Conservation (phyloP, 92 coral and sea anemone species). For the Phenganax stokvisi region DNA sequence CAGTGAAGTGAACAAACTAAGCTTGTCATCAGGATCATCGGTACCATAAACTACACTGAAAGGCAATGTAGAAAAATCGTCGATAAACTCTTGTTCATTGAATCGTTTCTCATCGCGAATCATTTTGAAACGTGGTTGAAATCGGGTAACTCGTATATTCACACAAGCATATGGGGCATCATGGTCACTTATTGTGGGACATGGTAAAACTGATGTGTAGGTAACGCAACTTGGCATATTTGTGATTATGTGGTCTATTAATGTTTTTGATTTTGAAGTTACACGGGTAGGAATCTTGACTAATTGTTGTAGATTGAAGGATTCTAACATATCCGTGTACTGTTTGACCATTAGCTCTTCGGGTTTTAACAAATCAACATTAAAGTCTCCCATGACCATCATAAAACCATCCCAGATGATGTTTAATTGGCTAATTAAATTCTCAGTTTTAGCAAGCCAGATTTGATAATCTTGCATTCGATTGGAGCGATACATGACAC, state of each 20-base stretch:
- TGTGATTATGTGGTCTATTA: slow-evolving; percentile 30
- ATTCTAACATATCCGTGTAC: slow-evolving; percentile 7
- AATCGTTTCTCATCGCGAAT: slow-evolving; percentile 28
- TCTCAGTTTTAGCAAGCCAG: slow-evolving; percentile 18
- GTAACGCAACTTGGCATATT: slow-evolving; percentile 26
- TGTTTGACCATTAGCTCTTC: slow-evolving; percentile 16
- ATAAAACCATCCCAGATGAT: not conserved
- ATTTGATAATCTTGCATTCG: slow-evolving; percentile 1
- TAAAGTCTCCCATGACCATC: not conserved
- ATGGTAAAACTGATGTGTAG: slow-evolving; percentile 23
- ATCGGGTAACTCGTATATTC: slow-evolving; percentile 31
- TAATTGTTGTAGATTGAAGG: slow-evolving; percentile 12
- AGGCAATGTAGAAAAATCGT: slow-evolving; percentile 2
- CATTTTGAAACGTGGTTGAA: slow-evolving; percentile 28
- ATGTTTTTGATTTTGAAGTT: slow-evolving; percentile 25
- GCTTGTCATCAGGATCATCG: not conserved
- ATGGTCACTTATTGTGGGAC: slow-evolving; percentile 41
- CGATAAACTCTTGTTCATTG: slow-evolving; percentile 12
- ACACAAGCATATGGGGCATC: slow-evolving; percentile 37
- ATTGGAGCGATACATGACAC: too few species aligned
- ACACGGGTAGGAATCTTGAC: slow-evolving; percentile 31
- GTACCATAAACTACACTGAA: not conserved
- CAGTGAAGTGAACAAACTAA: slow-evolving; percentile 9
- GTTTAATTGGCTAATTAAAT: slow-evolving; percentile 7
- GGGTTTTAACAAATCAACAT: slow-evolving; percentile 5